A percentile compares a stretch with the other conserved stretches of the same genome.
Conservation (phyloP, 1,140 invertebrate genomes). For the Ostrea edulis region DNA sequence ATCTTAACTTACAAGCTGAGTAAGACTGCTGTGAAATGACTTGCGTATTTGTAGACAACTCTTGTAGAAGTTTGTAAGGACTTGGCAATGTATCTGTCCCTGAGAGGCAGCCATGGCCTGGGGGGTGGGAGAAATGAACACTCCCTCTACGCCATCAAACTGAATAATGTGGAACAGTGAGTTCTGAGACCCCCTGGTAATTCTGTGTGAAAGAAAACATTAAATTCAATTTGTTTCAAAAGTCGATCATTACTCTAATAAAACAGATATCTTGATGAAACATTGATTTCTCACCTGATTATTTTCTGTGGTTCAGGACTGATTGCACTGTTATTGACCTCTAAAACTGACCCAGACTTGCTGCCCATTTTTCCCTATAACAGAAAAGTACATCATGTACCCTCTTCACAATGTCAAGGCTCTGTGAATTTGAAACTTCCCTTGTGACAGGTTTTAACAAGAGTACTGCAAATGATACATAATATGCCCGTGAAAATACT, state of each 20-base stretch:
- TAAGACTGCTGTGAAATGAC: conserved; percentile 63
- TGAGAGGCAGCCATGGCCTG: conserved; percentile 60
- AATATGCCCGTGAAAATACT: no score
- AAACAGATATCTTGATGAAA: neutral
- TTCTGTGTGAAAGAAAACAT: conserved; percentile 63
- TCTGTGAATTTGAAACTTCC: neutral
- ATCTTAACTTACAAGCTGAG: neutral
- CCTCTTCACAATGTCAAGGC: neutral
- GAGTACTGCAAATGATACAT: no score
- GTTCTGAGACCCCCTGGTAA: conserved; percentile 73
- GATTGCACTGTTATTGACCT: conserved; percentile 14
- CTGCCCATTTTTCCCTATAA: conserved; percentile 17
- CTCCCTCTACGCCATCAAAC: conserved; percentile 75
- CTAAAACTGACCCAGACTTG: conserved; percentile 12
- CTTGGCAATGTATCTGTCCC: conserved; percentile 64
- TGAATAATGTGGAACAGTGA: conserved; percentile 77
- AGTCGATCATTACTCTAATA: neutral
- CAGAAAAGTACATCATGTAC: neutral
- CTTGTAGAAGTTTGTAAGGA: conserved; percentile 76
- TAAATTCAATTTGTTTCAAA: neutral
- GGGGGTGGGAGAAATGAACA: conserved; percentile 71
- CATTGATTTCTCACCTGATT: conserved; percentile 1
- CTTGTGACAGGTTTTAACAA: no score
- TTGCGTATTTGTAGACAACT: conserved; percentile 74
- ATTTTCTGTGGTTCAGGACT: conserved; percentile 1